phyloP scores from a whole-genome alignment of 2,113 vertebrate species.

The Pseudonaja textilis region DNA sequence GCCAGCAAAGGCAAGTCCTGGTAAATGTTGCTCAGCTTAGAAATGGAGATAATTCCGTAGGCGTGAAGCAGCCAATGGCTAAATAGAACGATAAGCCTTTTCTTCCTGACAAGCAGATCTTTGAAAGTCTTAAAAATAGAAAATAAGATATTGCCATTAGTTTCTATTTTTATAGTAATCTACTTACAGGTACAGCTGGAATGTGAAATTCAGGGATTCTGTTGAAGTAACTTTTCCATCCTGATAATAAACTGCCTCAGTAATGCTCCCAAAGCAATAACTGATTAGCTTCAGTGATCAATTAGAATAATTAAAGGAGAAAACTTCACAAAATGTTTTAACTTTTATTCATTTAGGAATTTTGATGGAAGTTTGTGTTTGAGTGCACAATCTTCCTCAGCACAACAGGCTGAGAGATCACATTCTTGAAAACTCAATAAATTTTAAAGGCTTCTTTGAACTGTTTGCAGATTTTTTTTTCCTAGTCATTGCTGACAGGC shows the following conservation, averaged over 20 bases:
- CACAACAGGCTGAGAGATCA: background rate
- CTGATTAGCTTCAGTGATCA: background rate
- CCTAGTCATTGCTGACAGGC: background rate
- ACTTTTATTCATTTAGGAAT: background rate
- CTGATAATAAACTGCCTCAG: background rate
- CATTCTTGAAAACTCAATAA: background rate
- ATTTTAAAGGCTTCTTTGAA: background rate
- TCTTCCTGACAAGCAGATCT: slow-evolving; percentile 92
- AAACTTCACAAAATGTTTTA: background rate
- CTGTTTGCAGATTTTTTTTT: background rate
- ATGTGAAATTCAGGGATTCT: background rate
- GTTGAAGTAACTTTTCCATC: background rate
- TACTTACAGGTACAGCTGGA: background rate
- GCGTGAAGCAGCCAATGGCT: slow-evolving; percentile 98
- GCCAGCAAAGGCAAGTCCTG: slow-evolving; percentile 90
- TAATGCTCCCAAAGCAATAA: background rate
- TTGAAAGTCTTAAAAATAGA: slow-evolving; percentile 81
- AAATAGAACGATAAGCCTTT: slow-evolving; percentile 91
- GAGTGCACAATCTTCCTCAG: background rate
- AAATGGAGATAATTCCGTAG: slow-evolving; percentile 97
- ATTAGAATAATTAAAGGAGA: background rate
- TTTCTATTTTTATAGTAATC: background rate
- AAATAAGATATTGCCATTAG: background rate
- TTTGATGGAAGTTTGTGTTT: background rate
- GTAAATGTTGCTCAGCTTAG: slow-evolving; percentile 88